Evolutionary conservation across 2,888 invertebrate species (phyloP), one percentile per base, ranked within the genome.

Genomic region (Agonopterix subpropinquella): DNA sequence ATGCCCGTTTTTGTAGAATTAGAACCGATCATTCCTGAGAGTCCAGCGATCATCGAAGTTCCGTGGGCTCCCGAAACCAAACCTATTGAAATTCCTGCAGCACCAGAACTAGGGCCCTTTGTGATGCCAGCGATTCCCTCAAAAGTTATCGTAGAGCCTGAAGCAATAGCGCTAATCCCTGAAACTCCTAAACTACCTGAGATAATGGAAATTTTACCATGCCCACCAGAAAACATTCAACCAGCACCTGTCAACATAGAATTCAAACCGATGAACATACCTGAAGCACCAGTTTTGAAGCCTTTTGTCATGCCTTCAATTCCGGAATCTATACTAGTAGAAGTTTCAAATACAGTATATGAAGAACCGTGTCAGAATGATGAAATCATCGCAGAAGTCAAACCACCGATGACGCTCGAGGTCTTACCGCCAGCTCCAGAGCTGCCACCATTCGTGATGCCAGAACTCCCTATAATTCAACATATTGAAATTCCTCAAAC

Each of bases 401-500:
- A 28, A 28, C 28, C 28, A 28, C 28, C 28, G 28, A 28, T 28
- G 28, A 28, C 28, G 5, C 7, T 28, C 28, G 28, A 28, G 28
- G 1, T 28, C 1, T 28, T 28, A 7, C 28, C 28, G 7, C 5
- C 28, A 5, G 28, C 28, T 28, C 51, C 51, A 10, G 51, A 45
- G 43, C 39, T 39, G n/a, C 39, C 39, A 7, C 39, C 36, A 8
- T 37, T 45, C 7, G 13, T 28, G 2, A 36, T 47, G 41, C 43
- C 47, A 15, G 47, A 47, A 36, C n/a, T 43, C 3, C 47, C 42
- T 8, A 9, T 3, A 9, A 39, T 39, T 39, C 10, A 39, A 39
- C 11, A 41, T 28, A 11, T 46, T 8, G 54, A 35, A 39, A 42
- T 18, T 35, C 11, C 45, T 42, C 2, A 36, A 43, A 47, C 43